A percentile compares a stretch with the other conserved stretches of the same genome.
phyloP scores from a whole-genome alignment of 2,113 vertebrate species.

The Cyrtonyx montezumae region DNA sequence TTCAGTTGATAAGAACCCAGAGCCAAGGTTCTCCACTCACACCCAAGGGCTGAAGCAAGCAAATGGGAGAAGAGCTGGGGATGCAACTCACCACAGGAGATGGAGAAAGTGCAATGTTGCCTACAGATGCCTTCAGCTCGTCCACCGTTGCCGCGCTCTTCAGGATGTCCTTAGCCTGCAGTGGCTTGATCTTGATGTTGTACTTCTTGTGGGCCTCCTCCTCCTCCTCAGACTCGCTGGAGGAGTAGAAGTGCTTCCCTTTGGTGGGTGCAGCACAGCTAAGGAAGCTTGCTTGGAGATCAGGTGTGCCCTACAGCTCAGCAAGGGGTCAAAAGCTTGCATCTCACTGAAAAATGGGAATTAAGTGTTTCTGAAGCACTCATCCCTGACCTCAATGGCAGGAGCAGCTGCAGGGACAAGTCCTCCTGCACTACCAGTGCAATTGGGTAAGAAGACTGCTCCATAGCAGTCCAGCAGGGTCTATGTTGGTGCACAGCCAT shows the following conservation, averaged over 20 bases:
- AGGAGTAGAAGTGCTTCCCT: conserved; percentile 95
- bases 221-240: conserved; percentile 96
- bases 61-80: fast-evolving
- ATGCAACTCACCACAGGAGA: conserved; percentile 92
- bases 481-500: fast-evolving
- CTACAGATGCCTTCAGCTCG: conserved; percentile 92
- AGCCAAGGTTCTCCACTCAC: fast-evolving
- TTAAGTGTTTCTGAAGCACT: fast-evolving
- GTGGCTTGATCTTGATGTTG: conserved; percentile 95
- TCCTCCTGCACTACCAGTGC: fast-evolving
- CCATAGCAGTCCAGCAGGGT: neutral
- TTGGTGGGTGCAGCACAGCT: conserved; percentile 86
- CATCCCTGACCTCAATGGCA: neutral
- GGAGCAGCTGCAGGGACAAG: fast-evolving
- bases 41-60: fast-evolving
- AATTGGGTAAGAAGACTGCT: neutral
- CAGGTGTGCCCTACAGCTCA: neutral
- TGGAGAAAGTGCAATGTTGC: conserved; percentile 92
- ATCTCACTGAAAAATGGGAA: fast-evolving
- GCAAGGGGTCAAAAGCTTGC: neutral
- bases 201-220: conserved; percentile 94
- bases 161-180: conserved; percentile 86
- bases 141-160: conserved; percentile 89
- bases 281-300: conserved; percentile 75
- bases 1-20: fast-evolving